Percentiles rank a stretch among this genome's conserved stretches.
Evolutionary conservation across 2,797 vertebrate genomes (phyloP).

Genomic region (Muscicapa comitata): DNA sequence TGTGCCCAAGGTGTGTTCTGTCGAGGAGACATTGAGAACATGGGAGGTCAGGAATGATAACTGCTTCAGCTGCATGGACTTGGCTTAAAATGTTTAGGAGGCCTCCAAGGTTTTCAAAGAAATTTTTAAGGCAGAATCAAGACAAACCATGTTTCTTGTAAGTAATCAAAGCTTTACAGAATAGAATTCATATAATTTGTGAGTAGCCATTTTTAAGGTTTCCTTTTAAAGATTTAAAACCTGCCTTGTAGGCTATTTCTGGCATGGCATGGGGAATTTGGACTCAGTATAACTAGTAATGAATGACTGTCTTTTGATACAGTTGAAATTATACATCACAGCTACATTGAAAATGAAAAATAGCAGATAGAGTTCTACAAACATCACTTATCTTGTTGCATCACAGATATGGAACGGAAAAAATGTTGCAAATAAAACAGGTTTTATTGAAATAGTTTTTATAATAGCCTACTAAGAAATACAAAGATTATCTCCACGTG

Average conservation of each 20-base stretch:
- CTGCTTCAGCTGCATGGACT: background rate
- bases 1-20: background rate
- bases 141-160: background rate
- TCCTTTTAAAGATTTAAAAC: conserved; percentile 8
- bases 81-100: background rate
- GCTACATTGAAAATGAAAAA: background rate
- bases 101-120: background rate
- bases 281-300: background rate
- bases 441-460: conserved; percentile 2
- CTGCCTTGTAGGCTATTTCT: background rate
- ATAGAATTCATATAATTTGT: background rate
- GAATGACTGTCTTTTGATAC: background rate
- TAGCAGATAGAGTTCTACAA: background rate
- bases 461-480: background rate
- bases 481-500: background rate
- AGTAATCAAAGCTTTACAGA: conserved; percentile 10
- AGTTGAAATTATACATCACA: background rate
- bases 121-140: conserved; percentile 12
- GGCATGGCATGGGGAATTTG: background rate
- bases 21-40: background rate
- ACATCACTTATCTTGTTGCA: background rate
- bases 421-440: background rate
- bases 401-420: background rate
- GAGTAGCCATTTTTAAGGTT: background rate
- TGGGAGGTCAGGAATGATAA: background rate